A percentile compares a stretch with the other conserved stretches of the same genome.
These are phyloP conservation scores for Salvelinus alpinus DNA, from an alignment of 2,113 vertebrate genomes.

Conservation along the genomic window DNA sequence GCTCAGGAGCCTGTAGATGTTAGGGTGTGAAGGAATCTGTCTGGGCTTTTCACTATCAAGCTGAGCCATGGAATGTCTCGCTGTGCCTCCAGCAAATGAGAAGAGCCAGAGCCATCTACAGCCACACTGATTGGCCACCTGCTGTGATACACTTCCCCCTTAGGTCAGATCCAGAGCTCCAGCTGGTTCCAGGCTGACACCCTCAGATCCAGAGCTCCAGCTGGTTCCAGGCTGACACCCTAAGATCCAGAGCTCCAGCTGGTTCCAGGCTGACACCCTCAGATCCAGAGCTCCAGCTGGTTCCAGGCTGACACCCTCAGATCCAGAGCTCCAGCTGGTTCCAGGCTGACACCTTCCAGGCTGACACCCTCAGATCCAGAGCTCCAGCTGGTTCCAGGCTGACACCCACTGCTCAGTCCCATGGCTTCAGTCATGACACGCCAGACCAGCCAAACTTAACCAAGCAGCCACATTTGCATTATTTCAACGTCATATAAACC, in stretches of 20 bases:
- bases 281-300: too few relatives aligned
- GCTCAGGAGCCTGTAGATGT: constrained; percentile 28
- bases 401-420: constrained; percentile 30
- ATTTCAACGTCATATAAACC: constrained; percentile 18
- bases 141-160: constrained; percentile 32
- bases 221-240: too few relatives aligned
- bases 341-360: not conserved
- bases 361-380: too few relatives aligned
- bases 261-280: too few relatives aligned
- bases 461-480: constrained; percentile 8
- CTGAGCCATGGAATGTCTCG: constrained; percentile 40
- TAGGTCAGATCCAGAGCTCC: not conserved
- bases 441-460: constrained; percentile 16
- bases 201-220: too few relatives aligned
- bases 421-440: constrained; percentile 34
- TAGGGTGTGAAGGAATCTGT: constrained; percentile 55
- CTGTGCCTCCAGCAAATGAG: constrained; percentile 33
- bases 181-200: too few relatives aligned
- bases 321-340: too few relatives aligned
- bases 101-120: constrained; percentile 26
- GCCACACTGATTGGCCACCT: constrained; percentile 41
- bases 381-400: not conserved
- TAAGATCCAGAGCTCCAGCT: too few relatives aligned
- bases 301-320: too few relatives aligned
- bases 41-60: constrained; percentile 56